Evolutionary conservation across 1,140 invertebrate species (phyloP), one percentile per base, ranked within the genome.

Genomic region (Caerostris extrusa): DNA sequence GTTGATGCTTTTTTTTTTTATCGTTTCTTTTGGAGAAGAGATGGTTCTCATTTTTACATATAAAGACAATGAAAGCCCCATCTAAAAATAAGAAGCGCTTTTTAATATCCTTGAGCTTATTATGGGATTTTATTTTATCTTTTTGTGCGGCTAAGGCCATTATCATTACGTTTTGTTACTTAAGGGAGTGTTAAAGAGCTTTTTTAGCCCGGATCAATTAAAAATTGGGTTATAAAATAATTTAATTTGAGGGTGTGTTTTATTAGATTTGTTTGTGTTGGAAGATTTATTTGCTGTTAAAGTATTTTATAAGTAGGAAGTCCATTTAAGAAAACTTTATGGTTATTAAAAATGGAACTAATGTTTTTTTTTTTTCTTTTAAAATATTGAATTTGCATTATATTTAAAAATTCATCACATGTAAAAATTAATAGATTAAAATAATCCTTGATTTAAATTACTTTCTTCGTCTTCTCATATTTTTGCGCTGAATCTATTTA

Each of bases 1-100:
- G 83, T 60, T 85, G 57, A 50, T 57, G 83, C n/a, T n/a, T n/a
- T n/a, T 85, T 85, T 85, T 85, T 85, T 85, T 77, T 85, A 85
- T 85, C 58, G 57, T 85, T 34, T 77, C 71, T 77, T 77, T 7
- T n/a, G 55, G 10, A 55, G 83, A n/a, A 60, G 34, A 85, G 34
- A 34, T 12, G 17, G 55, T 19, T 85, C 57, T 85, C 56, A 14
- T 50, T 77, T 77, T 77, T 50, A 77, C 71, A 34, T 71, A 71
- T 17, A 71, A 71, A 71, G 67, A 34, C 67, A 77, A 50, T 50
- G 71, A 77, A 50, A 53, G 71, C 34, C 5, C 71, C 71, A 53
- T 77, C 71, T 77, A 50, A 77, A 77, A 77, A 34, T 77, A 53
- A 77, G 53, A 77, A 77, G 71, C 53, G 34, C 8, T 12, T 77